Evolutionary conservation across 2,888 invertebrate species (phyloP).

Genomic region (Adineta ricciae): DNA sequence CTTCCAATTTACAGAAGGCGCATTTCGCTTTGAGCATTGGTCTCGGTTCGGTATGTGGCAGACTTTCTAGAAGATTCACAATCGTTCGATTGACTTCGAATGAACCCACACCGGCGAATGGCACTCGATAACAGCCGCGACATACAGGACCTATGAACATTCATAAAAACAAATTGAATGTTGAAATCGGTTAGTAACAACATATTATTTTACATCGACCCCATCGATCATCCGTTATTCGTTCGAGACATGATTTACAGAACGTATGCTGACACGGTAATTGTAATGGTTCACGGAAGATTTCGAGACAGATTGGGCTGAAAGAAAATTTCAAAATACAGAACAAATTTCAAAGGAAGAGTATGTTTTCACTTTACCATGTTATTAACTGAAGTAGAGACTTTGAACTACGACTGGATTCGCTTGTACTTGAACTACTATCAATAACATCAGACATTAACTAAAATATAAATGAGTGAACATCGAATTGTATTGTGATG

Average conservation of each 20-base stretch:
- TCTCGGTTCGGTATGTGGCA: constrained; percentile 66
- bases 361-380: neutral
- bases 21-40: constrained; percentile 32
- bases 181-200: too few species aligned
- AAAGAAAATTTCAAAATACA: neutral
- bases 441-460: neutral
- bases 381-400: neutral
- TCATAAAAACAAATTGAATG: neutral
- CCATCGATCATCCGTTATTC: constrained; percentile 30
- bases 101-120: constrained; percentile 30
- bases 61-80: constrained; percentile 42
- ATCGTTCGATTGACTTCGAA: constrained; percentile 34
- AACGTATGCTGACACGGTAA: constrained; percentile 34
- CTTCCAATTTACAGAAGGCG: constrained; percentile 27
- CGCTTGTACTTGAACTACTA: neutral
- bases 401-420: neutral
- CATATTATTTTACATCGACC: constrained; percentile 22
- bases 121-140: constrained; percentile 30
- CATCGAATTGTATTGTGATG: too few species aligned
- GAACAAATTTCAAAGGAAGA: neutral
- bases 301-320: neutral
- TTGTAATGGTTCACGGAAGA: constrained; percentile 16
- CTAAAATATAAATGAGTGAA: neutral
- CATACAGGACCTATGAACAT: constrained; percentile 13
- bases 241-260: constrained; percentile 29